Base-by-base conservation (phyloP, 2,888 invertebrate genomes). In the Andricus curvator region DNA sequence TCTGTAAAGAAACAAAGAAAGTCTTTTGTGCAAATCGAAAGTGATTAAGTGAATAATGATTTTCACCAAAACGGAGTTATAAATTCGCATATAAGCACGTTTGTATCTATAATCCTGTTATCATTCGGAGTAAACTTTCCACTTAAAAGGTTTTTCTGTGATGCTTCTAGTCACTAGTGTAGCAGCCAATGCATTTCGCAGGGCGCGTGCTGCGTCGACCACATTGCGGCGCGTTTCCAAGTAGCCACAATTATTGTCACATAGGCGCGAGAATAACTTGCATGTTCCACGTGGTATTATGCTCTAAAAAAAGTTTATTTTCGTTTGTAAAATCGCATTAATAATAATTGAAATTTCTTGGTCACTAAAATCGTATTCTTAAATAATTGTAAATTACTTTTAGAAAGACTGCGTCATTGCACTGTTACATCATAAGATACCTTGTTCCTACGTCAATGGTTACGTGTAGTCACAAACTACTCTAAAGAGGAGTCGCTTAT, bases 391-490 rank as follows among this genome's bases (percentile, higher is more conserved):
- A 48, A 48, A 17, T 44, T 48, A 48, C 17, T 48, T 15, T 48
- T 13, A 44, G 15, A 44, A 44, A 44, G 13, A 44, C 44, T 44
- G 44, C 44, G 4, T 13, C 15, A 13, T 15, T 15, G 44, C 13
- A 15, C 13, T 15, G 44, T 44, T 13, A 44, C 13, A 44, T 44
- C 29, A 29, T 44, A 17, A 17, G 17, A 48, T 17, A 17, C 17
- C 17, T 48, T 17, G 48, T 17, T 74, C n/a, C 11, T 44, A 22
- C 17, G 4, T 17, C 20, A 20, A 17, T 60, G 60, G 11, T 64
- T 0, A 67, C 78, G 77, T 84, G 81, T 80, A 79, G 79, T 85
- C 83, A 80, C 44, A 80, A 81, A 85, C 84, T 83, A 84, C 76
- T 66, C 77, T 64, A 66, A 64, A 56, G 44, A 48, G 74, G 64